A percentile compares a stretch with the other conserved stretches of the same genome.
Conservation (phyloP, 2,797 vertebrate species). For the Gymnopithys bicolor region DNA sequence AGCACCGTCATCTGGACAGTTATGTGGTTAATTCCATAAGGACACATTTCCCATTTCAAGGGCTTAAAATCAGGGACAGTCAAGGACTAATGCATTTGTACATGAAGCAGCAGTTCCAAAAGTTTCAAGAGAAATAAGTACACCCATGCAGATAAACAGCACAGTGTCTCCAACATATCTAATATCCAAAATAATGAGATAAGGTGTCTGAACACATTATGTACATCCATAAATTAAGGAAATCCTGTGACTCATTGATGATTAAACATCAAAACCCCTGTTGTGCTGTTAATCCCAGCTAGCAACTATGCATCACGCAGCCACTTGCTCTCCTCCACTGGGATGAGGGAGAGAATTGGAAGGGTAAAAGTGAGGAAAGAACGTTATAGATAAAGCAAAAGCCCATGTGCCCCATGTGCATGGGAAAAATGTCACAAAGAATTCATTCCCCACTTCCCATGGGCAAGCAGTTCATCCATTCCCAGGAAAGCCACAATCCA, state of each 20-base stretch:
- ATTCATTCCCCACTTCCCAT: neutral
- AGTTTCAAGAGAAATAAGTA: neutral
- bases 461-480: neutral
- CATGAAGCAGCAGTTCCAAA: neutral
- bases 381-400: neutral
- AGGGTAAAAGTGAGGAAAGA: neutral
- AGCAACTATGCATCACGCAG: neutral
- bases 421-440: neutral
- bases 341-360: neutral
- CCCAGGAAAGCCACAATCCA: neutral
- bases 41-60: neutral
- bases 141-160: neutral
- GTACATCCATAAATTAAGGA: neutral
- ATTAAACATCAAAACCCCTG: neutral
- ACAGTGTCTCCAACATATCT: neutral
- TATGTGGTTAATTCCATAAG: neutral
- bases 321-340: neutral
- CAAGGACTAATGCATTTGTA: accelerated
- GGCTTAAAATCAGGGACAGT: neutral
- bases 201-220: neutral
- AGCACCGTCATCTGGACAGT: neutral
- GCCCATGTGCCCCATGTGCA: neutral
- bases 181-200: neutral
- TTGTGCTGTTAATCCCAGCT: neutral
- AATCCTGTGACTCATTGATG: neutral